Evolutionary conservation across 2,113 vertebrate genomes (phyloP), one percentile per base, ranked within the genome.

Genomic region (Scophthalmus maximus): DNA sequence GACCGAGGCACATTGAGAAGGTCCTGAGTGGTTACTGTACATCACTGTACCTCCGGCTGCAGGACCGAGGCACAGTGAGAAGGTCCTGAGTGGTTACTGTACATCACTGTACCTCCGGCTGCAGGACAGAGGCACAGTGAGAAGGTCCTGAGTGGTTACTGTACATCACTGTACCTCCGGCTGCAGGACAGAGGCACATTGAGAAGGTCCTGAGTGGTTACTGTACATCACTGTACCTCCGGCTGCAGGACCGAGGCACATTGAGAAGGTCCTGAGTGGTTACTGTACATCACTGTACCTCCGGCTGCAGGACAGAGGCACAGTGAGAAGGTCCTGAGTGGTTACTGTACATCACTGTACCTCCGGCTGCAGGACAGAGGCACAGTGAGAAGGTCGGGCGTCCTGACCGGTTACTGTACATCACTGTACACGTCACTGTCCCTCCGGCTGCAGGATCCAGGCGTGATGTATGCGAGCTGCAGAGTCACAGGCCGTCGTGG

Each of bases 211-310:
- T 76, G 62, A 32, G 76, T 47, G 61, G 44, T 47, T 61, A 55
- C 70, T 69, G 75, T n/a, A n/a, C n/a, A n/a, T n/a, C n/a, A n/a
- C n/a, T n/a, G n/a, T 76, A 74, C 68, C 69, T 85, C 71, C 38
- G 36, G 68, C 61, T 81, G 53, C 73, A 78, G 73, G 75, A 63
- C 65, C 49, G 58, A 12, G 23, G 7, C 50, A 63, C 62, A 57
- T 72, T 78, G 76, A 73, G 64, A 73, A 51, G 71, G 75, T 83
- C 76, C 63, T 76, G 62, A 32, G 76, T 47, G 61, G 44, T 47
- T 61, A 55, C 70, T 69, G 75, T n/a, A n/a, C n/a, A n/a, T n/a
- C n/a, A n/a, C n/a, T n/a, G n/a, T 76, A 74, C 68, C 69, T 85
- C 71, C 38, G 36, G 68, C 61, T 81, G 53, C 73, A 78, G 73